Evolutionary conservation across 2,888 invertebrate species (phyloP), one percentile per base, ranked within the genome.

Genomic region (Standfussiana lucernea): DNA sequence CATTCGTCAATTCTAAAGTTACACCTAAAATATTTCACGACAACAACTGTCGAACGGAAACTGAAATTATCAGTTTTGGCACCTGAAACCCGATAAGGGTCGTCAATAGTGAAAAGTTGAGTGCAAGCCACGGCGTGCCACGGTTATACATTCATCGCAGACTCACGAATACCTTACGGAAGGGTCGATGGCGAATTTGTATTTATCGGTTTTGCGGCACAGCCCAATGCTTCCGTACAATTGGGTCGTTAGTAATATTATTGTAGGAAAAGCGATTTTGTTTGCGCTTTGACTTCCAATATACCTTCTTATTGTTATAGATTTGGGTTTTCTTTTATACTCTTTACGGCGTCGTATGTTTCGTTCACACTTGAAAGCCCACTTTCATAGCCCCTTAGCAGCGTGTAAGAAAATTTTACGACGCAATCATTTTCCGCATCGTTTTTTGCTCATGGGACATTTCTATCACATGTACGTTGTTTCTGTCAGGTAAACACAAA

Each of bases 231-330:
- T 94, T 93, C 93, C 94, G 91, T 95, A 96, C 96, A 95, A 96
- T 96, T 94, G 96, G 94, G 91, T 96, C 96, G 96, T 96, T 96
- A 96, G 95, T 95, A 95, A 95, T 95, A 96, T 96, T 96, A 95
- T 95, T 96, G 95, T 95, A 93, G 94, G 93, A 92, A 95, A 95
- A 95, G 92, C 95, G 94, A 95, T 96, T 96, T 95, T 94, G 95
- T 95, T 96, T 95, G 94, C 94, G 94, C 95, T 95, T 95, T 95
- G 95, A 95, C 94, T 95, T 93, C 92, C 93, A 95, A 94, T 95
- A 93, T 94, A 93, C 94, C 92, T 91, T 93, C 92, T 93, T 94
- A 95, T 95, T 96, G 95, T 96, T 95, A 94, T 94, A 94, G 93
- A 95, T 95, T 95, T 94, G 91, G 92, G 92, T 89, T 94, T 94